Evolutionary conservation across 2,797 vertebrate species (phyloP).

Genomic region (Rhynchonycteris naso): DNA sequence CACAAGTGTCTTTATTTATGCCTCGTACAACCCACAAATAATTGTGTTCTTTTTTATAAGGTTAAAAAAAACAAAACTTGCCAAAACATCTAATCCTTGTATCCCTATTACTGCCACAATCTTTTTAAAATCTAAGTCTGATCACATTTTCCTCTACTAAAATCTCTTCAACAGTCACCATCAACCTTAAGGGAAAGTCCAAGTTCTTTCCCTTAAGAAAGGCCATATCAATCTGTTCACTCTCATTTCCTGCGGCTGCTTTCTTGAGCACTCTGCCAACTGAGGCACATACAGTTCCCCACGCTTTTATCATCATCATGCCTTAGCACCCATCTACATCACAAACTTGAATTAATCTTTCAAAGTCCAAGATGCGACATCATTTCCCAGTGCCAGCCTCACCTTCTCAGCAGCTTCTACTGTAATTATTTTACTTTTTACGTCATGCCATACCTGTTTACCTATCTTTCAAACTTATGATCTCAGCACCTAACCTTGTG

Average conservation of each 20-base stretch:
- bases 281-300: neutral
- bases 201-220: neutral
- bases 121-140: slow-evolving; percentile 29
- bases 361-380: neutral
- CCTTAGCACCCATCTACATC: neutral
- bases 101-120: neutral
- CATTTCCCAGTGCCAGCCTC: neutral
- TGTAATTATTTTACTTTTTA: neutral
- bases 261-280: slow-evolving; percentile 2
- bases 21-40: neutral
- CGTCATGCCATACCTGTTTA: neutral
- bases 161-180: neutral
- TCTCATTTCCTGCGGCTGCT: neutral
- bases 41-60: neutral
- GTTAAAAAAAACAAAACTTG: neutral
- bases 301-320: neutral
- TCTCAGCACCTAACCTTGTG: neutral
- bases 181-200: neutral
- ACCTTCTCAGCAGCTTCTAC: neutral
- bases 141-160: neutral
- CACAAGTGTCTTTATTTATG: slow-evolving; percentile 35
- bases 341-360: slow-evolving; percentile 14
- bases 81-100: neutral
- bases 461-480: neutral
- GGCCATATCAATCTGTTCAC: neutral